Evolutionary conservation across 2,888 invertebrate species (phyloP), one percentile per base, ranked within the genome.

Genomic region (Leptopilina drosophilae): DNA sequence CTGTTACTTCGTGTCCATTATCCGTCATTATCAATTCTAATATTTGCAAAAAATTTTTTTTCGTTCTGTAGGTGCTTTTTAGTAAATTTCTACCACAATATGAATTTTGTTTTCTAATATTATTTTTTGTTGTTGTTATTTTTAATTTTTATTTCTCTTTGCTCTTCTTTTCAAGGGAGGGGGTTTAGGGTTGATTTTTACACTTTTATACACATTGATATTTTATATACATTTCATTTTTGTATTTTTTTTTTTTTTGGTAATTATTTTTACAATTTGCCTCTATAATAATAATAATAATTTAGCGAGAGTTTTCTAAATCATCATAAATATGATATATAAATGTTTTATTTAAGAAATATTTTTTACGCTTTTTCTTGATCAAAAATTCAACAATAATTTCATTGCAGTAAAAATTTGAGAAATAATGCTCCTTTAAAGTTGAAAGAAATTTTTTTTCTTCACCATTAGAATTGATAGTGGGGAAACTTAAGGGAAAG

Each of bases 171-270:
- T 33, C 4, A 33, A 33, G 33, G 33, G 33, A 33, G 33, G 33
- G 33, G 33, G 33, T 3, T 3, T 3, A 33, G 33, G 59, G 53
- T 80, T 53, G 66, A 78, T 81, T 64, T 77, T 66, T 80, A 64
- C 66, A 75, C 9, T 73, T 77, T 76, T 81, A 64, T 81, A 76
- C 66, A 78, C 67, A 77, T 78, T 73, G 77, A 78, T 81, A 64
- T 78, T 64, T 81, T 81, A 59, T 75, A 59, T 53, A 73, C 62
- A 40, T 8, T 59, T 66, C 12, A 33, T 76, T 12, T 20, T 46
- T 78, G 42, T 64, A 15, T 53, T 62, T 79, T 62, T 66, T 79
- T 40, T 65, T 20, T 20, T 20, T 20, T 20, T 20, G 20, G 0
- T 20, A 20, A 20, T 20, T 20, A 42, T 64, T 79, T 62, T 66